These are phyloP conservation scores for Xerus inauris DNA, from an alignment of 2,113 vertebrate species.

Conservation along the genomic window DNA sequence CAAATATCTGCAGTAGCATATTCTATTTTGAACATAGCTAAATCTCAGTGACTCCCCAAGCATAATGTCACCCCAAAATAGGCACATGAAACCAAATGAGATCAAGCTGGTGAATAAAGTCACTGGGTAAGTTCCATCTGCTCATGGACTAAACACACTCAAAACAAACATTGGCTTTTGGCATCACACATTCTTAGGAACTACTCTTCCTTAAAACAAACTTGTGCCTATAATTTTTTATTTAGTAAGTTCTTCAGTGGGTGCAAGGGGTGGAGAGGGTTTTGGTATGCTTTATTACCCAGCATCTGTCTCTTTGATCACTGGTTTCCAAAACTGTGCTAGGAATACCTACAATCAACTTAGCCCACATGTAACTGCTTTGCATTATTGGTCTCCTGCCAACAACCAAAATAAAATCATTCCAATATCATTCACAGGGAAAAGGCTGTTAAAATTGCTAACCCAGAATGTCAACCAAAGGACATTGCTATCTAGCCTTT, in stretches of 20 bases:
- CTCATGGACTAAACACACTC: background rate
- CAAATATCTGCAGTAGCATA: background rate
- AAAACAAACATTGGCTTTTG: background rate
- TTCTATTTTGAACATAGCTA: background rate
- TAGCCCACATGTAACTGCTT: background rate
- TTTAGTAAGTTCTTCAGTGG: background rate
- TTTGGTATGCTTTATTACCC: background rate
- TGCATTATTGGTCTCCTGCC: background rate
- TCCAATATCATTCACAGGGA: background rate
- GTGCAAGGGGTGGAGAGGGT: background rate
- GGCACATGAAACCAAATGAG: background rate
- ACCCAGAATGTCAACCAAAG: conserved; percentile 15
- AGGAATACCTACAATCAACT: background rate
- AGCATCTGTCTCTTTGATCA: background rate
- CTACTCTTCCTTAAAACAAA: background rate
- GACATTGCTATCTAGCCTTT: background rate
- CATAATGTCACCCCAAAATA: background rate
- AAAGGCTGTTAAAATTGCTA: conserved; percentile 28
- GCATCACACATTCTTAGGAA: background rate
- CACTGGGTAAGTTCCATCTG: background rate
- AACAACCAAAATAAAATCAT: conserved; percentile 26
- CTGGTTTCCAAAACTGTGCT: conserved; percentile 14
- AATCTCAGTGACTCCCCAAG: background rate
- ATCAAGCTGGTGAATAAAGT: background rate
- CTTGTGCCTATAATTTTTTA: background rate